phyloP scores from a whole-genome alignment of 2,888 invertebrate genomes.

The Lithophane ornitopus region DNA sequence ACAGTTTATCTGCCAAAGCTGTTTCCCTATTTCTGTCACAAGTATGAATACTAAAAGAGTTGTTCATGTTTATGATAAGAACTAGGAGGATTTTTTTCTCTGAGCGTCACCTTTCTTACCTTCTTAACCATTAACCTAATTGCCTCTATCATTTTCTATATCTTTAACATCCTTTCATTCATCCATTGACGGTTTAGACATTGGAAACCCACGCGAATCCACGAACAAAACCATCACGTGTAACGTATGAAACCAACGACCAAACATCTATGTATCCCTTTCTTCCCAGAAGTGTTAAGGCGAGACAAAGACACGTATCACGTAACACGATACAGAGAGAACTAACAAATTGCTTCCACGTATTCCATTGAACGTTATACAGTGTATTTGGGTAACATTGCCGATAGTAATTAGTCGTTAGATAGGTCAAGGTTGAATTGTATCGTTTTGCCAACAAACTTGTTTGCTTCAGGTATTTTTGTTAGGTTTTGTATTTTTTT shows the following conservation, averaged over 20 bases:
- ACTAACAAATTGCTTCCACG: constrained; percentile 61
- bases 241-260: constrained; percentile 41
- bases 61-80: neutral
- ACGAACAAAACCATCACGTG: constrained; percentile 32
- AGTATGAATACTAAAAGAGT: neutral
- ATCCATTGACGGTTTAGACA: constrained; percentile 39
- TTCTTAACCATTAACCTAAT: neutral
- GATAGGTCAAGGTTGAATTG: constrained; percentile 83
- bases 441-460: constrained; percentile 75
- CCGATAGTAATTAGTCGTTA: constrained; percentile 83
- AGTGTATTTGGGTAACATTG: constrained; percentile 73
- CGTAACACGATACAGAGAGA: constrained; percentile 63
- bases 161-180: constrained; percentile 19
- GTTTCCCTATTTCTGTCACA: neutral
- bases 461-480: constrained; percentile 65
- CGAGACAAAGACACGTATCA: constrained; percentile 28
- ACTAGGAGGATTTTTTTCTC: neutral
- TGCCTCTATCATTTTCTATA: constrained; percentile 10
- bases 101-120: neutral
- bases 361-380: constrained; percentile 61
- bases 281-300: constrained; percentile 20
- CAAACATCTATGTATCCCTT: constrained; percentile 18
- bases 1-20: neutral
- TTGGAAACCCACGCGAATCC: constrained; percentile 35
- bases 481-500: constrained; percentile 26